A percentile compares a stretch with the other conserved stretches of the same genome.
phyloP scores from a whole-genome alignment of 2,888 invertebrate genomes.

The Linyphia triangularis region DNA sequence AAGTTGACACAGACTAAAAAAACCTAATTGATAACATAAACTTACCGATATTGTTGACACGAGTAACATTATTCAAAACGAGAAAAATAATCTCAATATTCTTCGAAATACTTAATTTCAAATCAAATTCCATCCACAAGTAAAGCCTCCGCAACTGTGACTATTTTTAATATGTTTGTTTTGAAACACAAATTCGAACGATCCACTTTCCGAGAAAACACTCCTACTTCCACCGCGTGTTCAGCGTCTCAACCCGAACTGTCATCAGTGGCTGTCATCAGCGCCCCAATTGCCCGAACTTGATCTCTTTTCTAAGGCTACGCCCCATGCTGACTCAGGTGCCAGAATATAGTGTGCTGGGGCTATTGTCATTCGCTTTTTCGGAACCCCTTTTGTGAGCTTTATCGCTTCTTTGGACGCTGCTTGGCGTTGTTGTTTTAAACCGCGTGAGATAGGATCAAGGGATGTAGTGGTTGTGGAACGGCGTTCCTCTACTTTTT shows the following conservation, averaged over 20 bases:
- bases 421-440: constrained; percentile 1
- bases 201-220: background rate
- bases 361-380: background rate
- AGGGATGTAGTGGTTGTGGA: too few relatives aligned
- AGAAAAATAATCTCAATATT: too few relatives aligned
- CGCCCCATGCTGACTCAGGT: background rate
- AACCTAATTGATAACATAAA: too few relatives aligned
- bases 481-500: too few relatives aligned
- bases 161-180: too few relatives aligned
- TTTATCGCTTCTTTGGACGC: background rate
- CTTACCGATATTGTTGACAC: too few relatives aligned
- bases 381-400: background rate
- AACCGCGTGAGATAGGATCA: too few relatives aligned
- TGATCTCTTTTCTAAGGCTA: constrained; percentile 2
- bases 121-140: too few relatives aligned
- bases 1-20: too few relatives aligned
- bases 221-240: background rate
- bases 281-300: background rate
- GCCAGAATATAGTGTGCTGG: background rate
- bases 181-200: background rate
- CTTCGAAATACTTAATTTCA: too few relatives aligned
- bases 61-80: too few relatives aligned
- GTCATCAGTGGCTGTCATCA: background rate
- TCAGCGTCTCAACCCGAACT: background rate
- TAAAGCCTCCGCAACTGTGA: too few relatives aligned